These are phyloP conservation scores for Brachypalpus laphriformis DNA, from an alignment of 2,888 invertebrate species.

Conservation along the genomic window DNA sequence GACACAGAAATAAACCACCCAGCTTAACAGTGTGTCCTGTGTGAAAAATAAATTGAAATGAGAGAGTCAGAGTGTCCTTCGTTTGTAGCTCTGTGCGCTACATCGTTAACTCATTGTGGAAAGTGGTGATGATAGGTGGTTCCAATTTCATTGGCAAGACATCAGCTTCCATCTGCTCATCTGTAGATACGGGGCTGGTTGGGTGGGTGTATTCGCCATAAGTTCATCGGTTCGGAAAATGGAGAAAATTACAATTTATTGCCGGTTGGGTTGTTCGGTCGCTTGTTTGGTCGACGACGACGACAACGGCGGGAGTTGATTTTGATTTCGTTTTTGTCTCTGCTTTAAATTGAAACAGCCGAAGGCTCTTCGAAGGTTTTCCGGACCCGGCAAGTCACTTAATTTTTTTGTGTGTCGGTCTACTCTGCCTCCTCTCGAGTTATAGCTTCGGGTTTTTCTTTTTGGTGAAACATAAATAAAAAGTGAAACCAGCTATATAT, in stretches of 20 bases:
- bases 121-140: conserved; percentile 72
- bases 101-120: conserved; percentile 71
- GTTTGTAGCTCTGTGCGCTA: conserved; percentile 14
- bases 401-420: conserved; percentile 24
- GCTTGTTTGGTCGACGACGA: conserved; percentile 58
- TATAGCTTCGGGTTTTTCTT: conserved; percentile 23
- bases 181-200: background rate
- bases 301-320: conserved; percentile 30
- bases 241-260: conserved; percentile 73
- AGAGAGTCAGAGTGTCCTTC: conserved; percentile 63
- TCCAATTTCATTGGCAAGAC: conserved; percentile 71
- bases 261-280: conserved; percentile 69
- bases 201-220: conserved; percentile 41
- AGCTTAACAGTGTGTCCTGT: conserved; percentile 27
- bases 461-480: conserved; percentile 49
- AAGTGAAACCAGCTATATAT: conserved; percentile 61
- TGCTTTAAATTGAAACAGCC: conserved; percentile 68
- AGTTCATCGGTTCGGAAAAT: conserved; percentile 73
- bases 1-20: background rate
- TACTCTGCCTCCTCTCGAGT: background rate
- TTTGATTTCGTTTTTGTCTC: conserved; percentile 57
- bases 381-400: conserved; percentile 61
- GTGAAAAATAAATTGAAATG: conserved; percentile 64
- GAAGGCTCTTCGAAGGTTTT: conserved; percentile 52
- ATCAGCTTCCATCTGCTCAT: conserved; percentile 50